These are phyloP conservation scores for Ectropis crepuscularia DNA, from an alignment of 2,888 invertebrate genomes.

Conservation along the genomic window DNA sequence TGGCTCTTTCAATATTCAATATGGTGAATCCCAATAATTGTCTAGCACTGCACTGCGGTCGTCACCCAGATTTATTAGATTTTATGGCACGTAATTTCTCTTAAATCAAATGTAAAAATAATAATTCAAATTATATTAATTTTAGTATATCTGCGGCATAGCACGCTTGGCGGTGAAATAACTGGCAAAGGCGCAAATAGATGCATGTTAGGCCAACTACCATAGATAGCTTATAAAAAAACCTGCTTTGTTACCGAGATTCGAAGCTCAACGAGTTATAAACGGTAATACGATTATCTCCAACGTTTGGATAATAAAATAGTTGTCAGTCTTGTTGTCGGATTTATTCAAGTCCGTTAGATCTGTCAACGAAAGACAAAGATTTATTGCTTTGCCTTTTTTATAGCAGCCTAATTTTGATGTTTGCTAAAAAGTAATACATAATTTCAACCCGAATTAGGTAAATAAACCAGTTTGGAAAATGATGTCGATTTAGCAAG, in stretches of 20 bases:
- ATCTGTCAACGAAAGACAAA: constrained; percentile 10
- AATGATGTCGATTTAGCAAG: neutral
- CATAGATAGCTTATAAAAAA: neutral
- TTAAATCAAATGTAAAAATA: too few species aligned
- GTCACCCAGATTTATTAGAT: too few species aligned
- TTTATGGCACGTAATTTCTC: too few species aligned
- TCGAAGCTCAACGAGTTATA: too few species aligned
- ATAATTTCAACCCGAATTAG: neutral
- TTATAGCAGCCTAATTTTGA: neutral
- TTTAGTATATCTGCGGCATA: too few species aligned
- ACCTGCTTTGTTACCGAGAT: neutral
- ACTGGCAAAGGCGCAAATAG: too few species aligned
- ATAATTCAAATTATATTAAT: too few species aligned
- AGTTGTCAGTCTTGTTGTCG: constrained; percentile 6
- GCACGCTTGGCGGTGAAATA: too few species aligned
- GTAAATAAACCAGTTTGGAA: neutral
- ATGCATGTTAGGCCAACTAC: too few species aligned
- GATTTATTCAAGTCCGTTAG: constrained; percentile 13
- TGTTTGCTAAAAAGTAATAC: neutral
- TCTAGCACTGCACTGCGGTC: too few species aligned
- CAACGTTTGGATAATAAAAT: neutral
- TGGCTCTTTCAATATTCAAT: too few species aligned
- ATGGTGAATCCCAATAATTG: too few species aligned
- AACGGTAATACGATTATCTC: constrained; percentile 4
- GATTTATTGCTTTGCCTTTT: constrained; percentile 8